Evolutionary conservation across 2,113 vertebrate genomes (phyloP).

Genomic region (Chinchilla lanigera): DNA sequence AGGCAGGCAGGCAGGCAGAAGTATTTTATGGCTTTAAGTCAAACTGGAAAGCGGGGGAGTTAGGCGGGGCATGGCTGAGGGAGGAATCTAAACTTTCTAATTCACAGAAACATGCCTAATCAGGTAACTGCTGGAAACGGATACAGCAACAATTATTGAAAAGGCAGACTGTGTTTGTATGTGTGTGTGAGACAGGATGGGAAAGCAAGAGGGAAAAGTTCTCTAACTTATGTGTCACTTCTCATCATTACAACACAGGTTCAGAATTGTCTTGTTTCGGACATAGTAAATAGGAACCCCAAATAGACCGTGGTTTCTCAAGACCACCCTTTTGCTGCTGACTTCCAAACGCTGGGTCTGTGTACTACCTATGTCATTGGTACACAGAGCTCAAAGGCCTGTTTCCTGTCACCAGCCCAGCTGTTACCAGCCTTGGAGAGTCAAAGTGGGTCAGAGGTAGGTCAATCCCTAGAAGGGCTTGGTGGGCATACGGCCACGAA

Average conservation of each 20-base stretch:
- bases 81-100: constrained; percentile 73
- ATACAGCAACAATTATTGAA: constrained; percentile 72
- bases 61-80: constrained; percentile 35
- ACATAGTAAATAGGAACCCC: not conserved
- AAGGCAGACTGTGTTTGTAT: constrained; percentile 58
- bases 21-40: constrained; percentile 85
- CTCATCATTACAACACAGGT: not conserved
- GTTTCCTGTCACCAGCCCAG: not conserved
- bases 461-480: not conserved
- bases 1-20: constrained; percentile 74
- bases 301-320: not conserved
- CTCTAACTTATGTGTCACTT: not conserved
- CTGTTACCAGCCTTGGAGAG: not conserved
- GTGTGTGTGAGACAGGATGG: not conserved
- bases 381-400: not conserved
- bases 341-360: not conserved
- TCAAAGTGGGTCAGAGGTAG: not conserved
- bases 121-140: constrained; percentile 59
- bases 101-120: constrained; percentile 77
- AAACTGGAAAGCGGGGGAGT: constrained; percentile 60
- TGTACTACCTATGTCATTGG: not conserved
- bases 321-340: not conserved
- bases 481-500: not conserved
- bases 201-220: constrained; percentile 14
- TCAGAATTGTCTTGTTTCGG: not conserved